A percentile compares a stretch with the other conserved stretches of the same genome.
phyloP scores from a whole-genome alignment of 2,113 vertebrate genomes.

The Pollachius pollachius region DNA sequence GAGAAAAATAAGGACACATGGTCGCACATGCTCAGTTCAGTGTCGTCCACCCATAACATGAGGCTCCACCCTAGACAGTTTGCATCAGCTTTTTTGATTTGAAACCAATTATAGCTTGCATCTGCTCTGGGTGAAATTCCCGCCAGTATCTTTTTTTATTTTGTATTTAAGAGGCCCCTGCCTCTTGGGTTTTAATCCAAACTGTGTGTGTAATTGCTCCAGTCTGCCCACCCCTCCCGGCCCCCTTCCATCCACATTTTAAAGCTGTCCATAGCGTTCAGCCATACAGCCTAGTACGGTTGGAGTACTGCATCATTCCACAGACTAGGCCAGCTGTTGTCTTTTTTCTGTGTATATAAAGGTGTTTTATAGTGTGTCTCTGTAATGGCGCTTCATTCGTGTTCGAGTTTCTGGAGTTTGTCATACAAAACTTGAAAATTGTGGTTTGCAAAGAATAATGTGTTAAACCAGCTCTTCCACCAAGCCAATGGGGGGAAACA shows the following conservation, averaged over 20 bases:
- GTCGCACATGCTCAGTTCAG: not conserved
- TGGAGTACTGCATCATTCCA: conserved; percentile 55
- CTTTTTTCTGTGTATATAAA: conserved; percentile 60
- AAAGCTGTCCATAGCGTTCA: conserved; percentile 36
- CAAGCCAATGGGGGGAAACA: too few species aligned
- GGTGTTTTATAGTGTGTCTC: conserved; percentile 57
- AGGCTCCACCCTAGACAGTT: too few species aligned
- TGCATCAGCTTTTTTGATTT: not conserved
- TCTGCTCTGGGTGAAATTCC: not conserved
- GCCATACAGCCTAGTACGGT: conserved; percentile 24
- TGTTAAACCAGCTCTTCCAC: too few species aligned
- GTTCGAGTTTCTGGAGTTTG: not conserved
- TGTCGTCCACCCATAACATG: not conserved
- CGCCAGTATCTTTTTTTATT: not conserved
- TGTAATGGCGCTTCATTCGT: not conserved
- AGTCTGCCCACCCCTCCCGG: conserved; percentile 8
- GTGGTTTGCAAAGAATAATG: too few species aligned
- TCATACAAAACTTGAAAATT: too few species aligned
- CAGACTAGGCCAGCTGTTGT: conserved; percentile 36
- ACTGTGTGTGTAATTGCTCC: conserved; percentile 49
- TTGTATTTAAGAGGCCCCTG: not conserved
- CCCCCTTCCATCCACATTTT: conserved; percentile 31
- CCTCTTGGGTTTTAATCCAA: conserved; percentile 48
- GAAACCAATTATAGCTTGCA: not conserved
- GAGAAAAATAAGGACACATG: not conserved